These are phyloP conservation scores for Philereme transversata DNA, from an alignment of 2,888 invertebrate species.

Conservation along the genomic window DNA sequence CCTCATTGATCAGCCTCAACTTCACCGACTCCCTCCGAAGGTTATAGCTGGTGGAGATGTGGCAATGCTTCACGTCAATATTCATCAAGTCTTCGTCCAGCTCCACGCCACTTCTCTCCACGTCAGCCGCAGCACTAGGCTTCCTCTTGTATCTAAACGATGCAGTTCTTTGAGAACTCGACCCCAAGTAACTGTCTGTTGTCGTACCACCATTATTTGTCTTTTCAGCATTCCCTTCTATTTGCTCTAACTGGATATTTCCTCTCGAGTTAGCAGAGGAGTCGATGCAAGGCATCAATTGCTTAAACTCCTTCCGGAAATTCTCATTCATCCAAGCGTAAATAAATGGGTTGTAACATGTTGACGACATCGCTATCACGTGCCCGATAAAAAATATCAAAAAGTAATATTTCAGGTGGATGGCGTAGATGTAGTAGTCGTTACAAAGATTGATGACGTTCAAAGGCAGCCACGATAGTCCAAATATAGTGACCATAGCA, in stretches of 20 bases:
- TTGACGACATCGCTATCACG: conserved; percentile 97
- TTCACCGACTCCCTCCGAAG: conserved; percentile 76
- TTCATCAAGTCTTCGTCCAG: conserved; percentile 72
- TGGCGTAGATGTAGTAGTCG: conserved; percentile 90
- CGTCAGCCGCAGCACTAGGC: conserved; percentile 85
- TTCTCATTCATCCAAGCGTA: conserved; percentile 99
- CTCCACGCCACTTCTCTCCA: conserved; percentile 82
- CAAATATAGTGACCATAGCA: conserved; percentile 98
- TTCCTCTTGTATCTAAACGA: conserved; percentile 82
- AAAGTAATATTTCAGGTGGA: conserved; percentile 92
- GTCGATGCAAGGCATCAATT: conserved; percentile 87
- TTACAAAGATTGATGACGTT: conserved; percentile 95
- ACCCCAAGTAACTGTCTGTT: conserved; percentile 86
- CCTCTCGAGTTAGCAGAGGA: conserved; percentile 70
- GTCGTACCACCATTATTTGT: conserved; percentile 91
- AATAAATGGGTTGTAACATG: conserved; percentile 97
- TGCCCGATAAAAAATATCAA: conserved; percentile 96
- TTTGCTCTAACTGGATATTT: conserved; percentile 78
- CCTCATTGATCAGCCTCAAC: conserved; percentile 75
- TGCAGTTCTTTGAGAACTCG: conserved; percentile 79
- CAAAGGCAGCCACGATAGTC: conserved; percentile 97
- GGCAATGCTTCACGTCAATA: conserved; percentile 78
- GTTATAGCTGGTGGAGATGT: conserved; percentile 79
- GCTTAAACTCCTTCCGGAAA: conserved; percentile 96
- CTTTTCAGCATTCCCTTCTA: conserved; percentile 85